Evolutionary conservation across 2,888 invertebrate species (phyloP).

Genomic region (Cryptus viduatorius): DNA sequence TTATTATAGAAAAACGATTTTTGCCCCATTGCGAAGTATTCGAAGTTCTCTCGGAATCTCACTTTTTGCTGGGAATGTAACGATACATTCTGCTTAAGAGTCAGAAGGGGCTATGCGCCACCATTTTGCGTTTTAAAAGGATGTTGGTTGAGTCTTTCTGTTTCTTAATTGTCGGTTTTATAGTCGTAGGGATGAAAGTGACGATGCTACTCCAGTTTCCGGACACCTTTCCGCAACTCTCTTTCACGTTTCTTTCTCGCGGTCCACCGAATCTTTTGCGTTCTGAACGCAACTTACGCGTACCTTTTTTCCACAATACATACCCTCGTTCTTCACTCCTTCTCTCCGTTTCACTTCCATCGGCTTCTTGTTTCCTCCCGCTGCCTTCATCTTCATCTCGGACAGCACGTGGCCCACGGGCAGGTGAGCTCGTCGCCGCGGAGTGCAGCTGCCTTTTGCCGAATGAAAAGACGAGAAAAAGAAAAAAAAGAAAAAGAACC

Average conservation of each 20-base stretch:
- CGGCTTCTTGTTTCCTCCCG: constrained; percentile 41
- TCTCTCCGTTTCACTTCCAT: constrained; percentile 28
- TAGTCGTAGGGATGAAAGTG: constrained; percentile 6
- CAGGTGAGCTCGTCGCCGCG: constrained; percentile 57
- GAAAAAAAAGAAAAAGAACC: constrained; percentile 41
- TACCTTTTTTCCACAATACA: constrained; percentile 32
- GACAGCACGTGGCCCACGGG: constrained; percentile 67
- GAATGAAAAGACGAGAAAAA: constrained; percentile 56
- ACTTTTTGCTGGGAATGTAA: too few species aligned
- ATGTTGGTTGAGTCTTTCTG: neutral
- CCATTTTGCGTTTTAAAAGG: too few species aligned
- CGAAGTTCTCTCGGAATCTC: too few species aligned
- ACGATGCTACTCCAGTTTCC: constrained; percentile 38
- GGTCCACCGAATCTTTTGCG: constrained; percentile 7
- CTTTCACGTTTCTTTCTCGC: constrained; percentile 13
- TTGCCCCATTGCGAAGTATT: too few species aligned
- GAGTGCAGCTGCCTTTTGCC: constrained; percentile 65
- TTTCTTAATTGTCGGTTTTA: neutral
- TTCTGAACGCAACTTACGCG: constrained; percentile 11
- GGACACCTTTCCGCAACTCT: constrained; percentile 3
- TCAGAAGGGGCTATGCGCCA: too few species aligned
- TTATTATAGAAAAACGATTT: too few species aligned
- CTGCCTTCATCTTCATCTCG: constrained; percentile 57
- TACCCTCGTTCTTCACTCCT: constrained; percentile 31
- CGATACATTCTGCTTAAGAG: too few species aligned